A percentile compares a stretch with the other conserved stretches of the same genome.
Evolutionary conservation across 1,140 invertebrate genomes (phyloP).

Genomic region (Drosophila kohkoa): DNA sequence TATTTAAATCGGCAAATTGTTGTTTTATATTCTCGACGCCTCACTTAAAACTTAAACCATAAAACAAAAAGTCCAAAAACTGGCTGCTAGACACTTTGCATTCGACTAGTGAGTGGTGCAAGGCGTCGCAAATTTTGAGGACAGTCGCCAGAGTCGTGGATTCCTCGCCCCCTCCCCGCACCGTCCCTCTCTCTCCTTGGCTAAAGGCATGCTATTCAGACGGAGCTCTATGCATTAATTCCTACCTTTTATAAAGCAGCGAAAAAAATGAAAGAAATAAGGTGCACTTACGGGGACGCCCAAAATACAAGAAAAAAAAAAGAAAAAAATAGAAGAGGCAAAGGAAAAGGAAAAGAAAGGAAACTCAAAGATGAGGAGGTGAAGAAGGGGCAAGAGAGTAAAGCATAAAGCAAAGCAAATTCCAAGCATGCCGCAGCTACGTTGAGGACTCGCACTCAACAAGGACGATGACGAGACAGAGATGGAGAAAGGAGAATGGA

Average conservation of each 20-base stretch:
- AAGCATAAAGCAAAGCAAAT: conserved; percentile 80
- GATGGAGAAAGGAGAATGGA: no score
- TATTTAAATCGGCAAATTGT: conserved; percentile 27
- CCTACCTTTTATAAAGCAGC: conserved; percentile 77
- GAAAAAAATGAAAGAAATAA: conserved; percentile 36
- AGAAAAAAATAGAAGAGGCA: not conserved
- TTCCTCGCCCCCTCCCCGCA: no score
- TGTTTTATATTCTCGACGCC: conserved; percentile 20
- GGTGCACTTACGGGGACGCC: conserved; percentile 41
- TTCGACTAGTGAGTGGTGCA: conserved; percentile 17
- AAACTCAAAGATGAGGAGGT: conserved; percentile 7
- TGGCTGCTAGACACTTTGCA: conserved; percentile 35
- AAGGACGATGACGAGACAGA: conserved; percentile 45
- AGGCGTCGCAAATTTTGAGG: conserved; percentile 43
- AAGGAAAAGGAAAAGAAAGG: conserved; percentile 13
- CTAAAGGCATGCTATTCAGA: conserved; percentile 22
- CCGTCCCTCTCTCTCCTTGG: not conserved
- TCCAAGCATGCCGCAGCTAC: conserved; percentile 75
- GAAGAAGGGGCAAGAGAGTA: conserved; percentile 9
- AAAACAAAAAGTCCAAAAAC: conserved; percentile 67
- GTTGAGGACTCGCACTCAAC: conserved; percentile 72
- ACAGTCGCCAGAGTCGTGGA: conserved; percentile 11
- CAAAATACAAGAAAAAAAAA: conserved; percentile 16
- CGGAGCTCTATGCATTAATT: conserved; percentile 72
- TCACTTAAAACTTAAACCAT: conserved; percentile 70